Conservation (phyloP, 2,797 vertebrate species). For the Coregonus ussuriensis region DNA sequence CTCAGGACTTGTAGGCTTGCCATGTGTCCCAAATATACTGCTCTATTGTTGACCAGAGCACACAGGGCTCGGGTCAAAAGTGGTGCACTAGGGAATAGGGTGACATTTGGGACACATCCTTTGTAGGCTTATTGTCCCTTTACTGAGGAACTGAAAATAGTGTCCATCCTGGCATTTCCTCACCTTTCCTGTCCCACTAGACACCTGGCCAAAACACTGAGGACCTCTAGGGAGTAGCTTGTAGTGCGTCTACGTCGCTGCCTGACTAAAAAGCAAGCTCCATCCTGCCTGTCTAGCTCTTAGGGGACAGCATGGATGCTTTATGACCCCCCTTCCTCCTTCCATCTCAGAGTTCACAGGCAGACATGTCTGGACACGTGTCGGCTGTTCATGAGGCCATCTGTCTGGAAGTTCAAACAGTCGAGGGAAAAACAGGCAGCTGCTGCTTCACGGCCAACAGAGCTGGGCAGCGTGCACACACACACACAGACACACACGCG, state of each 20-base stretch:
- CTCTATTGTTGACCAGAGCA: too few species aligned
- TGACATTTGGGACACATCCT: too few species aligned
- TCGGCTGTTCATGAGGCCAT: not conserved
- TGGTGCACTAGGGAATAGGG: too few species aligned
- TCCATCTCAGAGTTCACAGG: not conserved
- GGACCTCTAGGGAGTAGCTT: not conserved
- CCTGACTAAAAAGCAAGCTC: slow-evolving; percentile 30
- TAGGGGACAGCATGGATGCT: not conserved
- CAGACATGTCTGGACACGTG: slow-evolving; percentile 7
- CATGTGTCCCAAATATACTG: too few species aligned
- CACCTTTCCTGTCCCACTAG: slow-evolving; percentile 17
- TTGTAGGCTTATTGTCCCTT: not conserved
- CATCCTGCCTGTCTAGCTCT: slow-evolving; percentile 39
- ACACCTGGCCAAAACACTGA: slow-evolving; percentile 22
- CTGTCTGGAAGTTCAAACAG: not conserved
- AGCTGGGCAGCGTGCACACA: not conserved
- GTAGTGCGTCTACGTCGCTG: slow-evolving; percentile 41
- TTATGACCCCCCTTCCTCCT: not conserved
- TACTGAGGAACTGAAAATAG: not conserved
- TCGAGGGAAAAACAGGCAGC: not conserved
- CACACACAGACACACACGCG: not conserved
- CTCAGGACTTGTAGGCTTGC: too few species aligned
- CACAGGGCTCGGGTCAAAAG: too few species aligned
- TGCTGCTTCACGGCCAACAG: not conserved
- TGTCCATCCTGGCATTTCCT: slow-evolving; percentile 1